phyloP scores from a whole-genome alignment of 2,113 vertebrate genomes.

The Fregetta grallaria region DNA sequence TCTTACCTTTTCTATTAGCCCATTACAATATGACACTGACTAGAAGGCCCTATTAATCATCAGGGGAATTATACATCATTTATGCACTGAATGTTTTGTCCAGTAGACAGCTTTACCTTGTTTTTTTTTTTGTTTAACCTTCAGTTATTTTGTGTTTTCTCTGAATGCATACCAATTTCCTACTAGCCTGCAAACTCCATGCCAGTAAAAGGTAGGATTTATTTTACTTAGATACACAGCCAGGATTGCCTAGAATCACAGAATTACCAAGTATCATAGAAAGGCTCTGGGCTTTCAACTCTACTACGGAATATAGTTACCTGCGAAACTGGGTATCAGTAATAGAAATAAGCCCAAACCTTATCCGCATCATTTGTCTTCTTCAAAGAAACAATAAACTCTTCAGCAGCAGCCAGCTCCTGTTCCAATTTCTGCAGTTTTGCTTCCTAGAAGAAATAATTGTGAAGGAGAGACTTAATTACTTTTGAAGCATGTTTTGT shows the following conservation, averaged over 20 bases:
- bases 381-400: conserved; percentile 75
- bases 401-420: conserved; percentile 71
- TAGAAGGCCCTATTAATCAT: not conserved
- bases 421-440: conserved; percentile 77
- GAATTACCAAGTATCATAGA: not conserved
- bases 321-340: not conserved
- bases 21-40: not conserved
- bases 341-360: conserved; percentile 66
- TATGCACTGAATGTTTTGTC: not conserved
- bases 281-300: not conserved
- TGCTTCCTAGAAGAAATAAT: conserved; percentile 61
- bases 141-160: not conserved
- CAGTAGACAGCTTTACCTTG: not conserved
- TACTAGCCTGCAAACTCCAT: not conserved
- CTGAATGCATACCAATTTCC: not conserved
- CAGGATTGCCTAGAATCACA: not conserved
- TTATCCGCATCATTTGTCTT: conserved; percentile 86
- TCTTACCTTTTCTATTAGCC: not conserved
- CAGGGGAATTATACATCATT: not conserved
- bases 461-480: not conserved
- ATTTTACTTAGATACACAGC: not conserved
- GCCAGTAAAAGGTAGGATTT: not conserved
- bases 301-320: not conserved
- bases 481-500: not conserved
- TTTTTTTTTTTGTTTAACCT: not conserved